Evolutionary conservation across 2,113 vertebrate genomes (phyloP), one percentile per base, ranked within the genome.

Genomic region (Eira barbara): DNA sequence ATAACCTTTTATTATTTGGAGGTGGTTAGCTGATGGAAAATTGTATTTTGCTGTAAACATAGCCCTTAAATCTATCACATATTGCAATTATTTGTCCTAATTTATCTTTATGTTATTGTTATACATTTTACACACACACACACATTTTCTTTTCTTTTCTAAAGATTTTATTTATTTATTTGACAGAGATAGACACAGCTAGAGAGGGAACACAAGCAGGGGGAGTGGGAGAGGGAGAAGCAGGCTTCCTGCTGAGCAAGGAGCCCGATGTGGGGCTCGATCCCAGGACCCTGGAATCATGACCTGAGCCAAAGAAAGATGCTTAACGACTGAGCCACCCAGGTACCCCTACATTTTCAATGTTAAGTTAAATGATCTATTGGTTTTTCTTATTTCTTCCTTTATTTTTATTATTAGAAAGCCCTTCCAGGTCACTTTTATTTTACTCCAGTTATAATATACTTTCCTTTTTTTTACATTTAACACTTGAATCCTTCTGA

Each of bases 391-490:
- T 61, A 63, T 85, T 81, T 89, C 29, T 93, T 90, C 34, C 14
- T 65, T 92, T 89, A 69, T 89, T 95, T 80, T 80, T 90, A 65
- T 96, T 89, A 71, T 55, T 91, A 90, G 55, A 90, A 96, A 93
- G n/a, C 59, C 7, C 7, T 95, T 71, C 31, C 14, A 59, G 69
- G 45, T 69, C 84, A 91, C 10, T 80, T 76, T 86, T 65, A 52
- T 91, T 94, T 91, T 92, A 92, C 81, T 89, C 42, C 76, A 57
- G 1, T 47, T 95, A 85, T 82, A 45, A 57, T 17, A 71, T 49
- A 45, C 31, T 84, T 93, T 36, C 42, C 9, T 89, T 78, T 85
- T 39, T 39, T 34, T 78, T 27, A 90, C 57, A 63, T 63, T 97
- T 84, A 93, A 83, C 6, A 18, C 39, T 92, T 67, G 36, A 92